Evolutionary conservation across 2,888 invertebrate genomes (phyloP).

Genomic region (Orgyia antiqua): DNA sequence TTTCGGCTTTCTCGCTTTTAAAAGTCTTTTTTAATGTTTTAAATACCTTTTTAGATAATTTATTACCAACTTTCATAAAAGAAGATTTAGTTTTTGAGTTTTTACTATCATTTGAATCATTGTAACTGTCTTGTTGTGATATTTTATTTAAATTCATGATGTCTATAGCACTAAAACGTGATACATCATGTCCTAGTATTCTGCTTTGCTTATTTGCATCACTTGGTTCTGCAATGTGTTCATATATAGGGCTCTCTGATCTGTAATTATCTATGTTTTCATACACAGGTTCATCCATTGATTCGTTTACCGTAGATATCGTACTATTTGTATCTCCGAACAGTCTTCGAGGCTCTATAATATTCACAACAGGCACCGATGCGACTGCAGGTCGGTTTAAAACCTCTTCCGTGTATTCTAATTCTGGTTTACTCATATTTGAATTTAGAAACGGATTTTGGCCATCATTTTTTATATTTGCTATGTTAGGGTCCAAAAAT

Average conservation of each 20-base stretch:
- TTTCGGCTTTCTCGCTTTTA: constrained; percentile 55
- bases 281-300: constrained; percentile 48
- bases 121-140: constrained; percentile 40
- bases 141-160: constrained; percentile 65
- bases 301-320: constrained; percentile 63
- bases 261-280: constrained; percentile 60
- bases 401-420: constrained; percentile 49
- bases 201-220: constrained; percentile 69
- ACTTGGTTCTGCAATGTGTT: constrained; percentile 49
- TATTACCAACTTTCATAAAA: constrained; percentile 59
- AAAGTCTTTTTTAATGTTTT: constrained; percentile 67
- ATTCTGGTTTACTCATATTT: constrained; percentile 32
- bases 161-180: constrained; percentile 60
- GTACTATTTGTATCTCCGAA: constrained; percentile 67
- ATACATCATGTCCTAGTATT: constrained; percentile 66
- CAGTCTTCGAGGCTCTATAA: constrained; percentile 52
- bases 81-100: constrained; percentile 55
- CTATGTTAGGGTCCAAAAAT: constrained; percentile 55
- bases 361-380: constrained; percentile 21
- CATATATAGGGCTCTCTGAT: constrained; percentile 61
- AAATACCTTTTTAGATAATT: constrained; percentile 63
- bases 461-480: constrained; percentile 20
- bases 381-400: constrained; percentile 28
- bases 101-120: constrained; percentile 56
- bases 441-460: constrained; percentile 53